These are phyloP conservation scores for Drosophila peninsularis DNA, from an alignment of 2,888 invertebrate species.

Conservation along the genomic window DNA sequence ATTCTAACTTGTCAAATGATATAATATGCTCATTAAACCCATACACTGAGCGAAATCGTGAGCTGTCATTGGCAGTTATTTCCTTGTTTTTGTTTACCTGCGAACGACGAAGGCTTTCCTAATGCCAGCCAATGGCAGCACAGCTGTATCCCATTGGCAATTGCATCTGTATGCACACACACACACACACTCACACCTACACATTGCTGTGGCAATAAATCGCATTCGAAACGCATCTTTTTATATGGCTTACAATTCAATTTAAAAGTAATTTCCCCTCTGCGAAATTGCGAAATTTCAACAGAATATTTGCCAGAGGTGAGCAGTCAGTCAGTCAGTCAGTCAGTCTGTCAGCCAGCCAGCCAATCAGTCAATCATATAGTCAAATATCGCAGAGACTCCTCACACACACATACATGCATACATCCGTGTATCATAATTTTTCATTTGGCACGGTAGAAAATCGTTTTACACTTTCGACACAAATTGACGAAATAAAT, in stretches of 20 bases:
- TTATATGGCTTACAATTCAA: constrained; percentile 73
- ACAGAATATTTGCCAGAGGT: constrained; percentile 20
- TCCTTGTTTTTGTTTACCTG: background rate
- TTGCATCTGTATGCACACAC: constrained; percentile 1
- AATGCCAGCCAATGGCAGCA: constrained; percentile 2
- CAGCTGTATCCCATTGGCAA: constrained; percentile 23
- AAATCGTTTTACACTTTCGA: constrained; percentile 63
- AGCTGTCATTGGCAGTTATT: background rate
- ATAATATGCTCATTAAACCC: background rate
- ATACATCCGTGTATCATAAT: constrained; percentile 56
- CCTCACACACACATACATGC: constrained; percentile 2
- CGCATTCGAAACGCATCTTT: constrained; percentile 37
- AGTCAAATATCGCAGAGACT: constrained; percentile 39
- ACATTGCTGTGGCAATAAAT: constrained; percentile 24
- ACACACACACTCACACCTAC: constrained; percentile 1
- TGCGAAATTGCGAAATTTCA: constrained; percentile 62
- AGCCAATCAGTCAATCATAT: background rate
- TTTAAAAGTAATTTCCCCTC: constrained; percentile 72
- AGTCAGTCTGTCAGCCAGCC: constrained; percentile 4
- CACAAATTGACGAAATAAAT: constrained; percentile 79
- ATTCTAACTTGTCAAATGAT: background rate
- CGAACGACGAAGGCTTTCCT: background rate
- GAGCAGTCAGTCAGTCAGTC: constrained; percentile 10
- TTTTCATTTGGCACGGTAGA: constrained; percentile 61
- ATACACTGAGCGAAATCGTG: background rate